Conservation (phyloP, 2,113 vertebrate species). For the Rhinogobius similis region DNA sequence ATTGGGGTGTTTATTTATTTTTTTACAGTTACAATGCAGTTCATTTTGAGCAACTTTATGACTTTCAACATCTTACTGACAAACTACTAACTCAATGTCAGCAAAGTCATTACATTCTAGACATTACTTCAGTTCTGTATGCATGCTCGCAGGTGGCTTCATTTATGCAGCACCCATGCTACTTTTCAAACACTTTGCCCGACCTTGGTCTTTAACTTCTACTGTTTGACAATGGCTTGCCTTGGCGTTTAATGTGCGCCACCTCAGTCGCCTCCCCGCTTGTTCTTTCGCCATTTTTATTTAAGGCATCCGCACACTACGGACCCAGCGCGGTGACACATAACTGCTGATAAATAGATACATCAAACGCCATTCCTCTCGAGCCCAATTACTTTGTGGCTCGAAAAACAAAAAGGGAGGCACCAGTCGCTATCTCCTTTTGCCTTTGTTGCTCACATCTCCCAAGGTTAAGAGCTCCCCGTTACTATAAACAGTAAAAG, state of each 20-base stretch:
- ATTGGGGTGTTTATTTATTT: not conserved
- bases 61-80: not conserved
- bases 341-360: slow-evolving; percentile 53
- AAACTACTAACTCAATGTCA: slow-evolving; percentile 1
- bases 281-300: slow-evolving; percentile 44
- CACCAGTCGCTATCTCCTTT: not conserved
- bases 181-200: slow-evolving; percentile 47
- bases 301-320: slow-evolving; percentile 41
- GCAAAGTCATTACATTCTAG: slow-evolving; percentile 1
- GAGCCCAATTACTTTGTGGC: slow-evolving; percentile 38
- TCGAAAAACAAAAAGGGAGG: slow-evolving; percentile 26
- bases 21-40: not conserved
- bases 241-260: slow-evolving; percentile 59
- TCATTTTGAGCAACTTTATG: not conserved
- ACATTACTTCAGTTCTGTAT: slow-evolving; percentile 4
- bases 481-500: slow-evolving; percentile 18
- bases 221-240: slow-evolving; percentile 48
- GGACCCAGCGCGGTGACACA: slow-evolving; percentile 23
- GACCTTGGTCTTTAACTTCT: slow-evolving; percentile 66
- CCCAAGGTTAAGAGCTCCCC: slow-evolving; percentile 46
- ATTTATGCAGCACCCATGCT: slow-evolving; percentile 32
- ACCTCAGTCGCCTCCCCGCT: slow-evolving; percentile 39
- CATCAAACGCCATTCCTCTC: slow-evolving; percentile 35
- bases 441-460: slow-evolving; percentile 18
- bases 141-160: slow-evolving; percentile 33